Base-by-base conservation (phyloP, 2,113 vertebrate genomes). In the Morone chrysops region DNA sequence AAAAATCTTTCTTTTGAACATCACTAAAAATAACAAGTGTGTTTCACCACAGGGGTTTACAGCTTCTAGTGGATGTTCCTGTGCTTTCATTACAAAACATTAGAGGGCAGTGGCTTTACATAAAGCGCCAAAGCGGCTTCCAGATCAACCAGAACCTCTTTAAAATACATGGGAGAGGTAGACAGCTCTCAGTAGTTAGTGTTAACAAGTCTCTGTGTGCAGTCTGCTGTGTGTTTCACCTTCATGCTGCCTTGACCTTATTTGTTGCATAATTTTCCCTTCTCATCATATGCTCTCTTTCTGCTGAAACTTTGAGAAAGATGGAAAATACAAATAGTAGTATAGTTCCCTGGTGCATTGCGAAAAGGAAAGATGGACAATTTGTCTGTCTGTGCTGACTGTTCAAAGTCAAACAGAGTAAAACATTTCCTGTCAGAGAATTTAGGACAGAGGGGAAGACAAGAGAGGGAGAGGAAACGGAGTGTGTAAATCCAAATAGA, bases 91-190 rank as follows among this genome's bases (percentile, higher is more conserved):
- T 69, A 71, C 36, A 63, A 59, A 76, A 83, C 92, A 91, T 94
- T 91, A 92, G 86, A 93, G 91, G 90, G 92, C 92, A 92, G 87
- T 89, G 89, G 76, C 81, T 90, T 89, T 70, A 83, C 84, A 90
- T 78, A 60, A 69, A 76, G 50, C 22, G 10, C 12, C 60, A 75
- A 71, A 81, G 68, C 5, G 0, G 41, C 77, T 41, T 81, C 31
- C 63, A 62, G 6, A 72, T 83, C 82, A 80, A n/a, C 75, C 57
- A 75, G 71, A 77, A 54, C 43, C 31, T 31, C 31, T 75, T 78
- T 72, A 16, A 85, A 74, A 79, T 56, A 63, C 53, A 51, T 40
- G 0, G 50, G 16, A 73, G 43, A 71, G 59, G 53, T 51, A 41
- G 41, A 66, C 18, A 70, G 60, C 48, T 66, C 65, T 82, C 43